Percentiles rank a stretch among this genome's conserved stretches.
Conservation (phyloP, 2,888 invertebrate species). For the Apomyelois bistriatella region DNA sequence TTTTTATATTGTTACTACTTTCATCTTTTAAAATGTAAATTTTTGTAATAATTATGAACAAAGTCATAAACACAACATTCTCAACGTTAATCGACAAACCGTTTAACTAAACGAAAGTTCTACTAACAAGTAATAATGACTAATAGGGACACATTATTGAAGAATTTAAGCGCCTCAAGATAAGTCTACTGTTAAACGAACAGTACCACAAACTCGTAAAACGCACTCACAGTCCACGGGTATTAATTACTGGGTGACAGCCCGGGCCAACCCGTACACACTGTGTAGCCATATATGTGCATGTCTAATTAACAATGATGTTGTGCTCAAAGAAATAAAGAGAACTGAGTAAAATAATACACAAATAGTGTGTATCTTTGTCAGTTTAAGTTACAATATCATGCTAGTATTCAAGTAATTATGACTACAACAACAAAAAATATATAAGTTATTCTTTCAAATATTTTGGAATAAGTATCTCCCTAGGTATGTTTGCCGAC, state of each 20-base stretch:
- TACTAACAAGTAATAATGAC: constrained; percentile 5
- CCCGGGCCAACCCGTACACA: constrained; percentile 9
- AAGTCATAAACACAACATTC: neutral
- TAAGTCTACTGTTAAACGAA: neutral
- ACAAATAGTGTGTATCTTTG: too few species aligned
- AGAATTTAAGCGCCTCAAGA: constrained; percentile 13
- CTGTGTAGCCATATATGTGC: constrained; percentile 9
- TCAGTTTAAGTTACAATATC: too few species aligned
- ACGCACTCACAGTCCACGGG: constrained; percentile 4
- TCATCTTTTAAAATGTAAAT: too few species aligned
- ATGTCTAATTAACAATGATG: constrained; percentile 16
- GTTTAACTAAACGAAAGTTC: constrained; percentile 13
- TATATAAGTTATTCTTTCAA: too few species aligned
- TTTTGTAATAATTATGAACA: neutral
- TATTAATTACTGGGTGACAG: constrained; percentile 20
- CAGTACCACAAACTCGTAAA: neutral
- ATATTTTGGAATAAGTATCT: too few species aligned
- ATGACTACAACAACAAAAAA: too few species aligned
- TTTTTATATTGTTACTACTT: neutral
- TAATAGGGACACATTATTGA: constrained; percentile 4
- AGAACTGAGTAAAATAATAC: too few species aligned
- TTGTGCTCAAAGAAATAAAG: neutral
- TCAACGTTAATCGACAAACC: constrained; percentile 9
- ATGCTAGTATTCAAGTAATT: too few species aligned
- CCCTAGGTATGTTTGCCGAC: too few species aligned